Evolutionary conservation across 2,113 vertebrate genomes (phyloP).

Genomic region (Hippoglossus stenolepis): DNA sequence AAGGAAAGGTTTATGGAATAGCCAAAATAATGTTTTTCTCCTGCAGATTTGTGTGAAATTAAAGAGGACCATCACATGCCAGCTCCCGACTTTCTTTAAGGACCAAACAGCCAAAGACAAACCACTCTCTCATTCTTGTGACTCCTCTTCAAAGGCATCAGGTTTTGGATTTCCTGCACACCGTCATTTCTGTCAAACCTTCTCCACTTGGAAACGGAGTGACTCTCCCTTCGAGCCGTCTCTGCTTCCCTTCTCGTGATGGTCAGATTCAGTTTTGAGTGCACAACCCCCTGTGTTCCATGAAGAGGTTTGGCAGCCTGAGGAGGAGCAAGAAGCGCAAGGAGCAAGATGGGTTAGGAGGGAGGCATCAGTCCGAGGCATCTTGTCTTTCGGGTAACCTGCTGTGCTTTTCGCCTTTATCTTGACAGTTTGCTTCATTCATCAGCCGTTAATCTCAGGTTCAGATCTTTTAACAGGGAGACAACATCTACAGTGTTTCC

Average conservation of each 20-base stretch:
- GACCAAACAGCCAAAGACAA: background rate
- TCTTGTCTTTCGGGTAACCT: conserved; percentile 77
- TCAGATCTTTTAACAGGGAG: background rate
- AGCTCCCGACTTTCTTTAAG: background rate
- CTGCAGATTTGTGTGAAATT: background rate
- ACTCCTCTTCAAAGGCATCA: background rate
- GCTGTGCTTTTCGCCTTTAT: conserved; percentile 1
- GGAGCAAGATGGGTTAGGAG: conserved; percentile 80
- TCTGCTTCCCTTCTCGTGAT: conserved; percentile 33
- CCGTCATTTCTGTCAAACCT: background rate
- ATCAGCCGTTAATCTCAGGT: background rate
- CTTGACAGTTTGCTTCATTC: background rate
- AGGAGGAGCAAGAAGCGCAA: conserved; percentile 90
- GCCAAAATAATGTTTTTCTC: background rate
- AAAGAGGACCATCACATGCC: background rate
- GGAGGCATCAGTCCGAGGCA: conserved; percentile 87
- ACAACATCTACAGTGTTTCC: background rate
- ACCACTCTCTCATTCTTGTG: background rate
- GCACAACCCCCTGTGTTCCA: conserved; percentile 76
- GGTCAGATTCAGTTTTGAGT: conserved; percentile 59
- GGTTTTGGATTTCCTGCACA: conserved; percentile 1
- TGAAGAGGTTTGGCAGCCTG: conserved; percentile 97
- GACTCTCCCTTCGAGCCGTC: conserved; percentile 6
- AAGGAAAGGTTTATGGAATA: conserved; percentile 8
- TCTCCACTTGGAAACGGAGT: conserved; percentile 20